Base-by-base conservation (phyloP, 2,888 invertebrate species). In the Agriotes lineatus region DNA sequence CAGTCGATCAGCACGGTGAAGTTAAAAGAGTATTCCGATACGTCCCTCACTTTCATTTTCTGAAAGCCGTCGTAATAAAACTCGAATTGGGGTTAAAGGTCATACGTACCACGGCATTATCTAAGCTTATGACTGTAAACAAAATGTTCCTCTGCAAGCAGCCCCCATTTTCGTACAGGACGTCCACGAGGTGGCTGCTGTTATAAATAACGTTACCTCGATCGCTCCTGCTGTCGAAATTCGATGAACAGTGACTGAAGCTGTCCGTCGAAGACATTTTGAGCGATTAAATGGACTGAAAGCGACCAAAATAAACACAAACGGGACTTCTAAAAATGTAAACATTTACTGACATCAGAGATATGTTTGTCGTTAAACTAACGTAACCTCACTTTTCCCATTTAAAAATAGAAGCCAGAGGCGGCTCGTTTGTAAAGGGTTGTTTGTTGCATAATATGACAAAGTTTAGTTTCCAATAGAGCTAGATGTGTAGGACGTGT, bases 21-120 rank as follows among this genome's bases (percentile, higher is more conserved):
- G 74, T 83, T 83, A 64, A 84, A 83, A 0, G 74, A 75, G 65
- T 79, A 80, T 63, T 79, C 81, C 7, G 75, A 72, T 7, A 74
- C 69, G 61, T 82, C 81, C 12, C 79, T 75, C 14, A 82, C 50
- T 74, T 82, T 82, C 5, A 82, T 72, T 71, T 78, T 77, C 82
- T 83, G 62, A 59, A 80, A 78, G 39, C 22, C 7, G 39, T 42
- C 35, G n/a, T 3, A 19, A 12, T 48, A n/a, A 22, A n/a, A 20
- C 2, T 10, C 1, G 48, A 48, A 22, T 22, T 5, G 22, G 14
- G 12, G 20, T 45, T 22, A 30, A 35, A 16, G 14, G 10, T 39
- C 14, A 37, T 6, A 68, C 71, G 65, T 62, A 70, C 73, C 19
- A 70, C 22, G 12, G 37, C 64, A 48, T 61, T 64, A n/a, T 69